Evolutionary conservation across 2,113 vertebrate genomes (phyloP), one percentile per base, ranked within the genome.

Genomic region (Bungarus multicinctus): DNA sequence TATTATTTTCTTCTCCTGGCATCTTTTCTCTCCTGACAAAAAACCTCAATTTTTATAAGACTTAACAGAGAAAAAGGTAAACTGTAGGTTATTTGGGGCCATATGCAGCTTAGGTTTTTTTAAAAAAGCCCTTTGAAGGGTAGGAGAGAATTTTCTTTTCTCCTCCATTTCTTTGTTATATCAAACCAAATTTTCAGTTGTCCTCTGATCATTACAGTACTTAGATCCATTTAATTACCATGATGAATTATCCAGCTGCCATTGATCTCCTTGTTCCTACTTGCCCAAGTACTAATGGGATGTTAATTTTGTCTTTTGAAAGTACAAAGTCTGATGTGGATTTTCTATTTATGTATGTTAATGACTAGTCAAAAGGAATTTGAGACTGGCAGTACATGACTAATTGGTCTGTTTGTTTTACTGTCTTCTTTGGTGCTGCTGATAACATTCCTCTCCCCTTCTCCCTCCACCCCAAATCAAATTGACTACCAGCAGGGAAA

Each of bases 251-350:
- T 95, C 93, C 0, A 34, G 55, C 91, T 94, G 57, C 57, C 93
- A 96, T 47, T 96, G 93, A 95, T 93, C 93, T 95, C 92, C 92
- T 94, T 96, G 92, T 96, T 96, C 95, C 96, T 93, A 94, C 95
- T 95, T 91, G 53, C 87, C 95, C 93, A 90, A 95, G 87, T 96
- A 94, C 94, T 97, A 96, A 96, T 7, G 93, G 88, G 52, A 90
- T 95, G 34, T 95, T 97, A 93, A 94, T 92, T 96, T 87, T 96
- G 91, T 87, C 90, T 97, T 96, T 95, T 93, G 92, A 95, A 94
- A 97, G 92, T 95, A 89, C 85, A 34, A 92, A 93, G 89, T 94
- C 96, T 96, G 94, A 96, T 96, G 94, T 1, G 27, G 88, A 91
- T 94, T 95, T 91, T 96, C 95, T 91, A 92, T 96, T 97, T 96